Evolutionary conservation across 2,888 invertebrate species (phyloP), one percentile per base, ranked within the genome.

Genomic region (Leucophora obtusa): DNA sequence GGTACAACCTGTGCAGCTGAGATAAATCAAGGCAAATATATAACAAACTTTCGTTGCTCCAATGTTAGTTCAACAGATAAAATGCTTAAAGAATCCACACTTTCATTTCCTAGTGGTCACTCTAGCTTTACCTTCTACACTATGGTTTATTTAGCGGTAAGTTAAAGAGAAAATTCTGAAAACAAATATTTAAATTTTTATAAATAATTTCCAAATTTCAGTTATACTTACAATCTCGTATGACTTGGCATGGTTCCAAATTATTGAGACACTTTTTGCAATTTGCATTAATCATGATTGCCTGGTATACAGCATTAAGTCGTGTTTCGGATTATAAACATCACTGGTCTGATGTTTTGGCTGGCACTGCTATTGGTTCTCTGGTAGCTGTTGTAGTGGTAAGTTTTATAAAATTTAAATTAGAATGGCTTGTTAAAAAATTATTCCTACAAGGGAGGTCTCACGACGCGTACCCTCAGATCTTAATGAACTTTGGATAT

Each of bases 251-350:
- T 74, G 94, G 95, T 18, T 95, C 95, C 68, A 95, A 94, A 87
- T 92, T 99, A 73, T 90, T 97, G 60, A 94, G 94, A 70, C 97
- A 97, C 87, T 93, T 95, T n/a, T 90, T 97, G 66, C 98, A 99
- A 91, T 94, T 96, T 87, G 84, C 94, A 11, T 93, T 96, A 68
- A 91, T 98, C 81, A 92, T 94, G 90, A 91, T 96, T 89, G 95
- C 97, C 35, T 94, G 96, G 93, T 96, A 94, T 89, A 96, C 96
- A 10, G 94, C 95, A n/a, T 92, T 98, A 91, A 95, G 97, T 60
- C 93, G 98, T 43, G 94, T 99, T 47, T 97, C 97, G 0, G 96
- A 99, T 91, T 97, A 98, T 92, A 98, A 98, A 89, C 98, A 99
- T 90, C 98, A 99, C 88, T 98, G 98, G 97, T 97, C 96, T 86